Evolutionary conservation across 2,113 vertebrate species (phyloP), one percentile per base, ranked within the genome.

Genomic region (Tiliqua scincoides): DNA sequence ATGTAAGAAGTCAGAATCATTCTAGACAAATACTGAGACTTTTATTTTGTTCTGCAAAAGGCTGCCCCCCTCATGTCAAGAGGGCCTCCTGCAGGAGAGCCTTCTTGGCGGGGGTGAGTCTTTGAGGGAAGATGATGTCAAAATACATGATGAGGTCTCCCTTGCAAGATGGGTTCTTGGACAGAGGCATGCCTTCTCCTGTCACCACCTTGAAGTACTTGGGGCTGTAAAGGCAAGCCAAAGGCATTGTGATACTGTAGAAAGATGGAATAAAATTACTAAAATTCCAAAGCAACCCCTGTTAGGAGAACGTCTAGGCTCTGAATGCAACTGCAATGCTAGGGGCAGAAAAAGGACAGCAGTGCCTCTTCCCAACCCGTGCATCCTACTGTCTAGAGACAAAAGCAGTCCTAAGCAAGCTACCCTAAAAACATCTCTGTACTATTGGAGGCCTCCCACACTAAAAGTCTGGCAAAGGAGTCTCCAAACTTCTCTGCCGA

Each of bases 101-200:
- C 87, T 97, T 99, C 88, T 96, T 97, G 54, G 97, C 94, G 0
- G 96, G 84, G 0, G 96, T 96, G 79, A 99, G 98, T 67, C 80
- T 97, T 79, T 95, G 94, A 0, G 99, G 99, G 74, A 99, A 99
- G 82, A 95, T 70, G 88, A 98, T 96, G 83, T 98, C 95, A 35
- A 99, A 99, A 82, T 94, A 95, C 52, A 99, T 95, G 90, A 97
- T 92, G 89, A 99, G 98, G 88, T 98, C 96, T 18, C 99, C 99
- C 92, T 92, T 97, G 88, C 81, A 88, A 27, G 74, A 91, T 18
- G 96, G 96, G 87, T 97, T 94, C 62, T 93, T 85, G 3, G 89
- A 87, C 86, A 98, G 87, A 0, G 98, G 98, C 98, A 99, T 99
- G 83, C 99, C 99, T 90, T 99, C 98, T 73, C 96, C 97, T 0